Base-by-base conservation (phyloP, 2,797 vertebrate species). In the Crenuchus spilurus region DNA sequence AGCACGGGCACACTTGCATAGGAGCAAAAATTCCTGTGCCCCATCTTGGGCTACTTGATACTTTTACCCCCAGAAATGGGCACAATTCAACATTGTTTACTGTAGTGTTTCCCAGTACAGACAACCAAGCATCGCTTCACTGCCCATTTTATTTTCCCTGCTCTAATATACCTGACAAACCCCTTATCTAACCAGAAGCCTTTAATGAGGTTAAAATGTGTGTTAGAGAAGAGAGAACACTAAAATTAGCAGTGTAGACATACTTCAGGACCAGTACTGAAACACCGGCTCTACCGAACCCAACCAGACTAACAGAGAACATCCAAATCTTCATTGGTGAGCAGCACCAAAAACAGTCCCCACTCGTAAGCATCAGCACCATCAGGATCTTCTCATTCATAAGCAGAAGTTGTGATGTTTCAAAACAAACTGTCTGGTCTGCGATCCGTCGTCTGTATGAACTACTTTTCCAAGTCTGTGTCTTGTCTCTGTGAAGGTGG, bases 21-120 rank as follows among this genome's bases (percentile, higher is more conserved):
- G n/a, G 44, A 46, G 42, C 70, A 63, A 28, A 69, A 10, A 63
- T 39, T 26, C 14, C 31, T 49, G 22, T 35, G 20, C 60, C 31
- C 48, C 13, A 28, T 75, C 41, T 30, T 66, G 4, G 11, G 42
- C n/a, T 52, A 24, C 39, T 18, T 28, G 26, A 51, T 10, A 22
- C 11, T 7, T 72, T 37, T 62, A 20, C 61, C 28, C 6, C 26
- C 54, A 33, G 71, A 72, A 20, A 5, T 13, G 51, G 72, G 65
- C 65, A 71, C 22, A 77, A 68, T 31, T 68, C 31, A 51, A 68
- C 33, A 68, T 41, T 49, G 69, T 55, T 55, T 65, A 78, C 62
- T 61, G 64, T 33, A 60, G 44, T 18, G 26, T 52, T 42, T 60
- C 42, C 31, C 5, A 33, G n/a, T 31, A 8, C 44, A 24, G 31